These are phyloP conservation scores for Pandemis corylana DNA, from an alignment of 2,888 invertebrate species.

Conservation along the genomic window DNA sequence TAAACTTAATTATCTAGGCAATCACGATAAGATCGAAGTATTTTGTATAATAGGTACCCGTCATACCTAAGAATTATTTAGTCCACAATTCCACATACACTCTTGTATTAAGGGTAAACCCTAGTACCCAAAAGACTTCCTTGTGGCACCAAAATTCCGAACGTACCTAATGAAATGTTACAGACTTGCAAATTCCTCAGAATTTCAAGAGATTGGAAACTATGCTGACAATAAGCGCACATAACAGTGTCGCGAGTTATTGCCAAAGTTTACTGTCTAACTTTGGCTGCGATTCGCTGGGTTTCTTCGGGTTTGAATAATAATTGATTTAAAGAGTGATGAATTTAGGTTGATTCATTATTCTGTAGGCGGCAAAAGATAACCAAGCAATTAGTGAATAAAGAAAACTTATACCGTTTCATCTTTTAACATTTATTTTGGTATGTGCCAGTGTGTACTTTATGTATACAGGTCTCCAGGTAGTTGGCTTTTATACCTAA, in stretches of 20 bases:
- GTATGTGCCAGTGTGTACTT: too few relatives aligned
- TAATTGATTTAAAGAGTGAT: constrained; percentile 5
- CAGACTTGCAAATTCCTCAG: constrained; percentile 15
- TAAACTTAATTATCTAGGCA: too few relatives aligned
- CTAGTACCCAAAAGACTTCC: not conserved
- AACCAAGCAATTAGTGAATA: too few relatives aligned
- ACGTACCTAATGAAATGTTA: constrained; percentile 19
- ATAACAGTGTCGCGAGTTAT: constrained; percentile 44
- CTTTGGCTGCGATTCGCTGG: constrained; percentile 2
- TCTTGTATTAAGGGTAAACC: not conserved
- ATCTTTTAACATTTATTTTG: too few relatives aligned
- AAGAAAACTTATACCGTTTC: too few relatives aligned
- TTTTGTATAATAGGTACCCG: too few relatives aligned
- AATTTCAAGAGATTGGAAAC: constrained; percentile 43
- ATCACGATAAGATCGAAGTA: too few relatives aligned
- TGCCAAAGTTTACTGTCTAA: constrained; percentile 37
- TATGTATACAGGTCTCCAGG: too few relatives aligned
- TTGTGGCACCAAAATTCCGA: constrained; percentile 12
- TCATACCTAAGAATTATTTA: too few relatives aligned
- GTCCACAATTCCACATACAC: not conserved
- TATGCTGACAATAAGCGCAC: constrained; percentile 43
- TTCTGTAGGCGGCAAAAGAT: not conserved
- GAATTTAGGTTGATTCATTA: not conserved
- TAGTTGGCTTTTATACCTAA: not conserved
- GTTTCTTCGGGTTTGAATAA: constrained; percentile 8